Conservation (phyloP, 2,888 invertebrate species). For the Agrochola macilenta region DNA sequence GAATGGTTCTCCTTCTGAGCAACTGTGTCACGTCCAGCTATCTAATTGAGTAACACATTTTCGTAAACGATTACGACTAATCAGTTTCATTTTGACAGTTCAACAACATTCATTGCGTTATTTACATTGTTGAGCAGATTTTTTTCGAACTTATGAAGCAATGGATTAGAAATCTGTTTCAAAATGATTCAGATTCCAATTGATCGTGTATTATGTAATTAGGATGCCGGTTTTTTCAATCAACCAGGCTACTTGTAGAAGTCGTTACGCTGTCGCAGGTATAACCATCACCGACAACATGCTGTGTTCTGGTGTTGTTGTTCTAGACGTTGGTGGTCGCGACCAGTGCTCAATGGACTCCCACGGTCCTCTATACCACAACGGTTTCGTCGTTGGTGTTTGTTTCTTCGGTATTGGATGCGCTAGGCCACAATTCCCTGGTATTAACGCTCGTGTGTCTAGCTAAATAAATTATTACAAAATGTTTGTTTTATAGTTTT, state of each 20-base stretch:
- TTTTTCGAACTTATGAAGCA: too few relatives aligned
- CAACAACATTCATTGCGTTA: too few relatives aligned
- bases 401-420: constrained; percentile 73
- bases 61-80: too few relatives aligned
- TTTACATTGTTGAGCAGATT: too few relatives aligned
- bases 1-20: too few relatives aligned
- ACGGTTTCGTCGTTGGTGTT: constrained; percentile 75
- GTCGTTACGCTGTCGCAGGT: constrained; percentile 59
- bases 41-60: too few relatives aligned
- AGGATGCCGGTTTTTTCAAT: constrained; percentile 52
- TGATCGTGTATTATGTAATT: too few relatives aligned
- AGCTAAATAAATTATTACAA: too few relatives aligned
- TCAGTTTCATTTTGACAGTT: too few relatives aligned
- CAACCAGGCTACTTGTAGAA: constrained; percentile 70
- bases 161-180: too few relatives aligned
- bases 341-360: constrained; percentile 79
- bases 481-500: not conserved
- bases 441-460: constrained; percentile 76
- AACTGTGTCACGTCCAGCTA: too few relatives aligned
- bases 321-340: constrained; percentile 76
- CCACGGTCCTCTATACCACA: constrained; percentile 81
- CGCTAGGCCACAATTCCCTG: constrained; percentile 68
- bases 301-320: constrained; percentile 71
- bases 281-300: constrained; percentile 67
- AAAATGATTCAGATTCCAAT: too few relatives aligned